Evolutionary conservation across 2,113 vertebrate genomes (phyloP), one percentile per base, ranked within the genome.

Genomic region (Amphiprion percula): DNA sequence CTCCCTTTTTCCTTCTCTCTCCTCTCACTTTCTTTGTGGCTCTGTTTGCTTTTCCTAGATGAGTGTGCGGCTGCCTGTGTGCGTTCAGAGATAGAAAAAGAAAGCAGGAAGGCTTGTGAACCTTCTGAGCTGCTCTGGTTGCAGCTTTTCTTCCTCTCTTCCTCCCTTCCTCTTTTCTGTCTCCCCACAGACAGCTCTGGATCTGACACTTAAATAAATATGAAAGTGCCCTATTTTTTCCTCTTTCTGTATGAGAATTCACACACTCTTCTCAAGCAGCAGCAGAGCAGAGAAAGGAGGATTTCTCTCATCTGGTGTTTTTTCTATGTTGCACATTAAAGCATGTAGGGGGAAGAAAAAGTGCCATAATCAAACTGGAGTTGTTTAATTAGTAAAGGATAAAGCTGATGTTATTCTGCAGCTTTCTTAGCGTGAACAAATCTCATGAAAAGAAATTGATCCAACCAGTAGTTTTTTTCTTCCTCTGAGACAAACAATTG

Each of bases 151-250:
- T 82, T 69, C 74, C 77, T 74, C 76, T 73, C 77, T 77, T 62
- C 69, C 72, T 79, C 67, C 67, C 64, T 61, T 60, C 77, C 80
- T 72, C 71, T 50, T 68, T 23, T 58, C 52, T 71, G 74, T 66
- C 79, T 80, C 49, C 41, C 41, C 41, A 39, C 68, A 88, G 89
- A 90, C 88, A 61, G 78, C 80, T 88, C 74, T 92, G 89, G 87
- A 91, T 92, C 88, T 89, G 87, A 90, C 80, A 80, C 89, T 89
- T 91, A 88, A 90, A 94, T 91, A 92, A 92, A 93, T 91, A 92
- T 90, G 87, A 91, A 94, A 90, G 86, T 91, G 89, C 58, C 88
- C 88, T 87, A 88, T 92, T 88, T 88, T 77, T 79, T 69, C 47
- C 73, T 71, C 68, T 83, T 47, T 83, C 81, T 88, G 82, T 89